Percentiles rank a stretch among this genome's conserved stretches.
These are phyloP conservation scores for Proisotoma minuta DNA, from an alignment of 2,888 invertebrate genomes.

Conservation along the genomic window DNA sequence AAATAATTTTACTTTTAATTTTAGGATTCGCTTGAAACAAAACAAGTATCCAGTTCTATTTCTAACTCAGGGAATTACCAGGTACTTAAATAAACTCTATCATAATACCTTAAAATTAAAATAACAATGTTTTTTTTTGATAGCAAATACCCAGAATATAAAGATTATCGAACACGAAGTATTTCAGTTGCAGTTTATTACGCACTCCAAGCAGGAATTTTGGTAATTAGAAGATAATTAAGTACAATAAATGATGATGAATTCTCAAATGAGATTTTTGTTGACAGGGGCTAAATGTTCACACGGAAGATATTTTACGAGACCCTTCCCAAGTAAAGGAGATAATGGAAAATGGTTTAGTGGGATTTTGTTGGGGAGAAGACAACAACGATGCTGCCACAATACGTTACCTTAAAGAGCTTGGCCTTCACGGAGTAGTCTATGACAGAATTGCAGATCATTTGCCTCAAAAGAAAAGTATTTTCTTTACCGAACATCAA, in stretches of 20 bases:
- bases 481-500: constrained; percentile 32
- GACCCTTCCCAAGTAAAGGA: constrained; percentile 75
- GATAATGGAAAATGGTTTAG: constrained; percentile 72
- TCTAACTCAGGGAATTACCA: constrained; percentile 72
- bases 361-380: constrained; percentile 96
- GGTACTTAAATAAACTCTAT: constrained; percentile 23
- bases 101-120: too few relatives aligned
- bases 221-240: constrained; percentile 53
- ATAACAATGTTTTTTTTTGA: neutral
- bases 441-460: constrained; percentile 68
- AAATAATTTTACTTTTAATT: constrained; percentile 25
- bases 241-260: neutral
- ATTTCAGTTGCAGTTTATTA: constrained; percentile 77
- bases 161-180: constrained; percentile 75
- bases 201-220: constrained; percentile 72
- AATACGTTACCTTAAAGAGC: constrained; percentile 75
- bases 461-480: constrained; percentile 30
- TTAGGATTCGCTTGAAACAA: constrained; percentile 79
- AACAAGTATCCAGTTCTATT: constrained; percentile 96
- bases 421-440: constrained; percentile 92
- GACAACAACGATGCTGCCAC: constrained; percentile 84
- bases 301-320: constrained; percentile 82
- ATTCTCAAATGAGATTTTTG: neutral
- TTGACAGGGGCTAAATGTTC: constrained; percentile 75
- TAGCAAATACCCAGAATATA: constrained; percentile 68